Base-by-base conservation (phyloP, 1,140 invertebrate species). In the Bombus sibiricus region DNA sequence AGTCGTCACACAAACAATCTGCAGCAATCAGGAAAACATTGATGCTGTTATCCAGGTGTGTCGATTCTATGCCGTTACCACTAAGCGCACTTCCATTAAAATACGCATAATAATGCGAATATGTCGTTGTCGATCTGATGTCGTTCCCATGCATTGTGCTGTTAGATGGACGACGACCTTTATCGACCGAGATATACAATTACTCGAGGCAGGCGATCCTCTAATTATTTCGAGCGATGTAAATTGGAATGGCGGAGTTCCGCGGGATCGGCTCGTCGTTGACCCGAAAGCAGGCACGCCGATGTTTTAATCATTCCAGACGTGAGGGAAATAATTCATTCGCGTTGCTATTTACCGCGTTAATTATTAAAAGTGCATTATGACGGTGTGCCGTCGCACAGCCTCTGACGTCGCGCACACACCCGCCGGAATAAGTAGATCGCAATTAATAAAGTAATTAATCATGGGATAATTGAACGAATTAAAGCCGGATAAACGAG, bases 291-390 rank as follows among this genome's bases (percentile, higher is more conserved):
- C 25, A 59, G 41, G 34, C 18, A 5, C 18, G 6, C 34, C 10
- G 66, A 78, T 41, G 66, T 32, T 81, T 85, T 74, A 81, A 85
- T 81, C 71, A 85, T 81, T 85, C 59, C 57, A 72, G 37, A 68
- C 59, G 37, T 5, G 64, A 43, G 53, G 76, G 78, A 66, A 81
- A 85, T 85, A 80, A 85, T 81, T 81, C 79, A 68, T 74, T 74
- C 53, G 43, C 78, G 71, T 66, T 74, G 66, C 83, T 81, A 85
- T 85, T 85, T 81, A 34, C 69, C 84, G 71, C 68, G 84, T 85
- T 81, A 85, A 85, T 85, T 85, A 85, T 85, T 85, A 85, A 85
- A 85, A 85, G 79, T 74, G 69, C 79, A 85, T 85, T 85, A 81
- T 81, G 71, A 68, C 72, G 68, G 68, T 62, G 59, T 39, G 37